Evolutionary conservation across 2,113 vertebrate genomes (phyloP), one percentile per base, ranked within the genome.

Genomic region (Marmota flaviventris): DNA sequence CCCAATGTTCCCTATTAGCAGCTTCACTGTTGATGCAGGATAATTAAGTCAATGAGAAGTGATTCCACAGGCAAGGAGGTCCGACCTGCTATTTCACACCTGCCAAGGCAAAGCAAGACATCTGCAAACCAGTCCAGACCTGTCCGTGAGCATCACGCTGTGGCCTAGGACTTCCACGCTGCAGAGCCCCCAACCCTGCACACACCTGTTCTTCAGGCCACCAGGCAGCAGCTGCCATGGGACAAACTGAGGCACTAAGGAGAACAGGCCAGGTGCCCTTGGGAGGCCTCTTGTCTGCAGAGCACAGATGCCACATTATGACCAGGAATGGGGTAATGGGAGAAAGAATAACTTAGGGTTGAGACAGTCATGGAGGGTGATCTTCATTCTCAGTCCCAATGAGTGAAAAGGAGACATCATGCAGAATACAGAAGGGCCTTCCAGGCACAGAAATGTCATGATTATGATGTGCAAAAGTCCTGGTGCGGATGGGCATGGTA

Each of bases 1-100:
- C 98, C 97, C 93, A 98, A 96, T 98, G 98, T 98, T 98, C 98
- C 96, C 96, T 96, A 98, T 98, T 96, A 98, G 97, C 96, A 97
- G 93, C 83, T 51, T 65, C 6, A 24, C 85, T 84, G 88, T 75
- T 91, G 95, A 92, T 3, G 72, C 72, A 92, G 95, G 34, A 42
- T 91, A 98, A 97, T 97, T 96, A 97, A 95, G 77, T 69, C 94
- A 88, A 91, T 27, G 58, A 87, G 95, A 97, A 96, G 96, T 79
- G 89, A 94, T 25, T 96, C 85, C 2, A 51, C 92, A 82, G 51
- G 61, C 20, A 18, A 25, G 39, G 72, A 79, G 48, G 1, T 0
- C 77, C 16, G 4, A 79, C 51, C 69, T 69, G 79, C 39, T 79
- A 67, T 24, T 83, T 93, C 95, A 91, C 82, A 93, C 96, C 0